phyloP scores from a whole-genome alignment of 1,140 invertebrate genomes.

The Listronotus oregonensis region DNA sequence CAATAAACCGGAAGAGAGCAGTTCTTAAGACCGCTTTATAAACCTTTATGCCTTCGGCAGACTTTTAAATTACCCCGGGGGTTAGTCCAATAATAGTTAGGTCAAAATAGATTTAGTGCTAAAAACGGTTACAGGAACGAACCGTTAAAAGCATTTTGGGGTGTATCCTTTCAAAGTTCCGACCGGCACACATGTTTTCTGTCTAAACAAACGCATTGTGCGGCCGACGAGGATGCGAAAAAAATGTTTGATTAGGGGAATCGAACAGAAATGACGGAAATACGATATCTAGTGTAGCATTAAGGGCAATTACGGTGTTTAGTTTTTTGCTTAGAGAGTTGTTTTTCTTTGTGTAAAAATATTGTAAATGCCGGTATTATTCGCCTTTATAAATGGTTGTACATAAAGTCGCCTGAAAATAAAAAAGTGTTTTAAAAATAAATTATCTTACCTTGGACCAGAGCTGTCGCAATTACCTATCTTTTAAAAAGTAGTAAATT shows the following conservation, averaged over 20 bases:
- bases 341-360: no score
- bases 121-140: conserved; percentile 29
- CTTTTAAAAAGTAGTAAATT: no score
- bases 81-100: conserved; percentile 6
- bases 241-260: conserved; percentile 13
- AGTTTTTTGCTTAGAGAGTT: no score
- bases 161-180: conserved; percentile 29
- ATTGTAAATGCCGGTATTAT: no score
- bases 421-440: no score
- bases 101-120: conserved; percentile 27
- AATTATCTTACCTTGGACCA: no score
- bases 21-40: neutral
- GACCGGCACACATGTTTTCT: conserved; percentile 29
- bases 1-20: neutral
- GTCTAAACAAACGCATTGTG: conserved; percentile 19
- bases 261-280: conserved; percentile 12
- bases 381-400: no score
- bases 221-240: conserved; percentile 24
- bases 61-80: no score
- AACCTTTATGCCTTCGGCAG: no score
- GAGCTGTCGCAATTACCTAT: no score
- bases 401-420: no score
- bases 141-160: conserved; percentile 27
- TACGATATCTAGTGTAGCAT: neutral
- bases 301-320: neutral